Evolutionary conservation across 2,797 vertebrate species (phyloP), one percentile per base, ranked within the genome.

Genomic region (Numenius phaeopus): DNA sequence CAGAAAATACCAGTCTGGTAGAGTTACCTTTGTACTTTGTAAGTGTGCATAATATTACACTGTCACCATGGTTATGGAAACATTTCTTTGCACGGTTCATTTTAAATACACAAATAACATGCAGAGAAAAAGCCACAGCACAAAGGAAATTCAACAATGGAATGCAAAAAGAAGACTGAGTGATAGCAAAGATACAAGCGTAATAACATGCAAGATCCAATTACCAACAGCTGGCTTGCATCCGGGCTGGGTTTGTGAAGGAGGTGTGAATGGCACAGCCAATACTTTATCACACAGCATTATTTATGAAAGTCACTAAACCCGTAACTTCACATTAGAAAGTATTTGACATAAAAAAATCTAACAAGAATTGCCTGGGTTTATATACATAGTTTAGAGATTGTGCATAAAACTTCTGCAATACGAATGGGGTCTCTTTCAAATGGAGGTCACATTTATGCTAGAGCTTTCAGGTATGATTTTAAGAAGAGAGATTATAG

Each of bases 61-160:
- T 73, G n/a, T 87, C 71, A 76, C 87, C 73, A 89, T 87, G 44
- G 81, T 80, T 92, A 94, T 83, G 72, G 69, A 89, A 84, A 71
- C 89, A 86, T 40, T 83, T 80, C 23, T 71, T 91, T 79, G 44
- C 52, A 77, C 50, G 47, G 30, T 54, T 94, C 87, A 42, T 71
- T 96, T 94, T 93, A 89, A 89, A 86, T 70, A 70, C 40, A 94
- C 20, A 70, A 93, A 79, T 69, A 89, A 64, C 22, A 39, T 12
- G 5, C 37, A 66, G 30, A 29, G 30, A 27, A 91, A 96, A 94
- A 83, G 22, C 7, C 27, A 37, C 27, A 84, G 62, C 49, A 86
- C 42, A 91, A 83, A 84, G 42, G 32, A 86, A 90, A 95, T 89
- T 89, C 52, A 81, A 37, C 59, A 73, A 30, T 30, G 79, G 78